These are phyloP conservation scores for Coleophora deauratella DNA, from an alignment of 2,888 invertebrate species.

Conservation along the genomic window DNA sequence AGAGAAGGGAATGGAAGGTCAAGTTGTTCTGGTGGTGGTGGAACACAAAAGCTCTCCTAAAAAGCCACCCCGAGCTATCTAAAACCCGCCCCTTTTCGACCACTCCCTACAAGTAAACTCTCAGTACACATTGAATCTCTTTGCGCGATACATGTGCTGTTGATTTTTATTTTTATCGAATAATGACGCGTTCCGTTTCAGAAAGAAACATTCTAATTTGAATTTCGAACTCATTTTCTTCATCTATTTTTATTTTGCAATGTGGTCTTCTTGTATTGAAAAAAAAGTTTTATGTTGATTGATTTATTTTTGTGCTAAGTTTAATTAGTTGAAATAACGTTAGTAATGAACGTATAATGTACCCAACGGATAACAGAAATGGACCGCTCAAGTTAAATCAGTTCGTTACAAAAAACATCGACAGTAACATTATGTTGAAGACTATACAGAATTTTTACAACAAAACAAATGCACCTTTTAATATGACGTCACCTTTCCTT, in stretches of 20 bases:
- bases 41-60: slow-evolving; percentile 53
- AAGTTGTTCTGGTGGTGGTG: slow-evolving; percentile 24
- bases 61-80: slow-evolving; percentile 49
- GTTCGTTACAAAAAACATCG: slow-evolving; percentile 42
- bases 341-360: slow-evolving; percentile 49
- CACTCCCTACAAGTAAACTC: slow-evolving; percentile 40
- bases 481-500: slow-evolving; percentile 75
- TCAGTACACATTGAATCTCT: slow-evolving; percentile 41
- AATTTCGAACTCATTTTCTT: slow-evolving; percentile 17
- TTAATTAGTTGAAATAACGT: slow-evolving; percentile 11
- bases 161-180: slow-evolving; percentile 6
- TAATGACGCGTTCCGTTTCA: slow-evolving; percentile 10
- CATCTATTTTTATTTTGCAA: slow-evolving; percentile 6
- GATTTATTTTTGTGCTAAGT: slow-evolving; percentile 8
- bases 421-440: slow-evolving; percentile 67
- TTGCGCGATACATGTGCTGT: slow-evolving; percentile 26
- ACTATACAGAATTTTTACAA: slow-evolving; percentile 61
- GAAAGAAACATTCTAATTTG: slow-evolving; percentile 14
- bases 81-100: slow-evolving; percentile 56
- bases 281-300: not conserved
- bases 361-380: slow-evolving; percentile 61
- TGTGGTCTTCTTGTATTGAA: slow-evolving; percentile 5
- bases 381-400: slow-evolving; percentile 57
- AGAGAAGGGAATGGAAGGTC: slow-evolving; percentile 28
- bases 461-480: slow-evolving; percentile 48